Evolutionary conservation across 1,140 invertebrate species (phyloP).

Genomic region (Panulirus ornatus): DNA sequence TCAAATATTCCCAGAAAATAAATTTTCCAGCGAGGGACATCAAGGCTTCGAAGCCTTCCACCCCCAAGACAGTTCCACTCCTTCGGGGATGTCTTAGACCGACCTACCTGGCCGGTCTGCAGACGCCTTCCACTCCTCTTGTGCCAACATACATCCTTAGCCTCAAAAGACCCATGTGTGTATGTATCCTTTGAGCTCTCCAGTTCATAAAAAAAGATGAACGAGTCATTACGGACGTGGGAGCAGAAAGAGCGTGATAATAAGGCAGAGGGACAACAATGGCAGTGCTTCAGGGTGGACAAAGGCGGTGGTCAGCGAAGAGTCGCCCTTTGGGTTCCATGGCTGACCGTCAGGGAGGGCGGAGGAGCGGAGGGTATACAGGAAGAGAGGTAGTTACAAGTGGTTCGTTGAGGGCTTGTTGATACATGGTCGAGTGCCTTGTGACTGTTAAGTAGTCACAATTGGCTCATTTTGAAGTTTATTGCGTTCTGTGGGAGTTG

Average conservation of each 20-base stretch:
- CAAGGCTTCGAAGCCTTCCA: no score
- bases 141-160: background rate
- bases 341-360: background rate
- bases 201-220: conserved; percentile 41
- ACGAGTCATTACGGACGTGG: conserved; percentile 37
- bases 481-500: no score
- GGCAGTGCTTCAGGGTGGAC: conserved; percentile 32
- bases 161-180: conserved; percentile 6
- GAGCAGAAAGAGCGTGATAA: conserved; percentile 51
- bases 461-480: no score
- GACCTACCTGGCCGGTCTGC: background rate
- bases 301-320: conserved; percentile 34
- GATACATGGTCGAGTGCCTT: no score
- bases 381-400: background rate
- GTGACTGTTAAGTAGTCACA: background rate
- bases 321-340: background rate
- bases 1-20: no score
- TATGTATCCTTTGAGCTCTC: conserved; percentile 33
- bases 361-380: background rate
- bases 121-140: background rate
- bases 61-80: no score
- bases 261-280: conserved; percentile 42
- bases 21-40: no score
- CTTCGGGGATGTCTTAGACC: no score
- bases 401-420: no score